Evolutionary conservation across 1,140 invertebrate genomes (phyloP).

Genomic region (Apolygus lucorum): DNA sequence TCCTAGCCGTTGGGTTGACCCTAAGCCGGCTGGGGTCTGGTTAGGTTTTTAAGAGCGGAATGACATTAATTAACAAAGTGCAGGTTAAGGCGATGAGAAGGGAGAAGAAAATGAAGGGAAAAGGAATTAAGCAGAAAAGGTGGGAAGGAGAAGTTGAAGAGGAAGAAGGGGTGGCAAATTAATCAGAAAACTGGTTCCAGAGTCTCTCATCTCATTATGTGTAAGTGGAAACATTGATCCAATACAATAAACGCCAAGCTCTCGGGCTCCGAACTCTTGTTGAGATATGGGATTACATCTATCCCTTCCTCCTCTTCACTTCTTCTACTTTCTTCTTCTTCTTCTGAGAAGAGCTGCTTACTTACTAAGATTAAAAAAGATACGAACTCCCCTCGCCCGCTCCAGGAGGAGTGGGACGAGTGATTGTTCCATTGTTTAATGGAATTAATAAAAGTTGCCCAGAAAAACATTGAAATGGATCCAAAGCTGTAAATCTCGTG

Average conservation of each 20-base stretch:
- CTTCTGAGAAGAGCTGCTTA: constrained; percentile 24
- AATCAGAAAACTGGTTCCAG: constrained; percentile 13
- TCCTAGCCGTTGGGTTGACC: no score
- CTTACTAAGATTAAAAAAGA: constrained; percentile 31
- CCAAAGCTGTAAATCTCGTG: constrained; percentile 18
- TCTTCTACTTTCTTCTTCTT: constrained; percentile 12
- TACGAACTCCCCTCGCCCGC: constrained; percentile 30
- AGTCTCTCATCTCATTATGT: constrained; percentile 26
- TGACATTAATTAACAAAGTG: constrained; percentile 15
- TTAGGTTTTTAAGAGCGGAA: not conserved
- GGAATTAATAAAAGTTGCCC: constrained; percentile 26
- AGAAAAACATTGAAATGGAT: constrained; percentile 21
- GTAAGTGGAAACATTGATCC: constrained; percentile 30
- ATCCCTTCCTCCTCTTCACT: constrained; percentile 12
- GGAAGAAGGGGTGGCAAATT: not conserved
- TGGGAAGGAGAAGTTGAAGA: constrained; percentile 15
- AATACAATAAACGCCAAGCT: constrained; percentile 28
- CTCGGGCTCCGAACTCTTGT: constrained; percentile 15
- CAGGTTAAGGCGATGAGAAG: constrained; percentile 16
- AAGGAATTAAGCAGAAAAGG: constrained; percentile 6
- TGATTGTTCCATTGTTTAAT: constrained; percentile 25
- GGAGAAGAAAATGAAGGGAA: constrained; percentile 15
- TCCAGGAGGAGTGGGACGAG: constrained; percentile 21
- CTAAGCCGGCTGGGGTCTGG: no score
- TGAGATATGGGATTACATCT: constrained; percentile 27